A percentile compares a stretch with the other conserved stretches of the same genome.
phyloP scores from a whole-genome alignment of 2,797 vertebrate genomes.

The Ctenopoma kingsleyae region DNA sequence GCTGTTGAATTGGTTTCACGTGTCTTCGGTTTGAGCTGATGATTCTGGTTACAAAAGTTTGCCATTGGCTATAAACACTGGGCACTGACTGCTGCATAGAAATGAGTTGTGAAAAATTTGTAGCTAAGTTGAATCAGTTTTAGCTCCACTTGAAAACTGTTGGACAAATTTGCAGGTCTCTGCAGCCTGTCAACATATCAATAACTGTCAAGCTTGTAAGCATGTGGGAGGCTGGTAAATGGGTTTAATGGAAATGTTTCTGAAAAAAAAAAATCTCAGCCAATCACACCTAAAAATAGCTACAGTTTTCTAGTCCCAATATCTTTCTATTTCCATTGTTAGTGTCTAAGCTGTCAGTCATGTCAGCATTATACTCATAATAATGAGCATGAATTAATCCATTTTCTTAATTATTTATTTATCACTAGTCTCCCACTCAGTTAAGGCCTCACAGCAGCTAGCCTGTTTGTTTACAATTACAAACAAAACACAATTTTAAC shows the following conservation, averaged over 20 bases:
- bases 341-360: conserved; percentile 43
- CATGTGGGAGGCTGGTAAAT: conserved; percentile 46
- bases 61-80: not conserved
- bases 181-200: conserved; percentile 62
- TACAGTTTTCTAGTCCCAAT: conserved; percentile 32
- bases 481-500: conserved; percentile 10
- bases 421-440: conserved; percentile 4
- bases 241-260: conserved; percentile 66
- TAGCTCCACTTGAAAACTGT: conserved; percentile 10
- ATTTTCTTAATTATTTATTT: conserved; percentile 35
- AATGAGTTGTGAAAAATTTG: conserved; percentile 1
- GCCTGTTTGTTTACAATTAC: not conserved
- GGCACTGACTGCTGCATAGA: not conserved
- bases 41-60: not conserved
- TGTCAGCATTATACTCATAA: conserved; percentile 52
- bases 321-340: conserved; percentile 59
- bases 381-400: conserved; percentile 21
- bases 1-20: conserved; percentile 3
- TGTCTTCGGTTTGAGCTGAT: conserved; percentile 3
- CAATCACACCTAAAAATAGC: conserved; percentile 43
- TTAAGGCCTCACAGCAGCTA: not conserved
- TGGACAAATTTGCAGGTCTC: conserved; percentile 33
- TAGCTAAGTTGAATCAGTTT: conserved; percentile 17
- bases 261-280: conserved; percentile 49
- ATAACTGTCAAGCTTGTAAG: conserved; percentile 55